Evolutionary conservation across 2,888 invertebrate genomes (phyloP).

Genomic region (Hyalella azteca): DNA sequence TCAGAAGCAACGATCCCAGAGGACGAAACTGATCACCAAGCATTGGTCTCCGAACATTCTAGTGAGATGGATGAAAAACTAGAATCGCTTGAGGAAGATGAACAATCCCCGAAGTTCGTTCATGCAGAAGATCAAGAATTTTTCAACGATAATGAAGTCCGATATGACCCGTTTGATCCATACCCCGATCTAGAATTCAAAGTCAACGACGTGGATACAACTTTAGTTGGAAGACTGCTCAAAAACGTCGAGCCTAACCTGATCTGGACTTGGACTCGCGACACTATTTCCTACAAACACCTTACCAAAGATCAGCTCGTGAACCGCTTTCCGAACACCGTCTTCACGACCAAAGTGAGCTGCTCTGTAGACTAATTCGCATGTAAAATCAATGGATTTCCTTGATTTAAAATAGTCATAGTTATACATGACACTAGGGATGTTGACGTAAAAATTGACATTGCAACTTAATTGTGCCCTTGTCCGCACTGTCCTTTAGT

Average conservation of each 20-base stretch:
- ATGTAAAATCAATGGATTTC: too few relatives aligned
- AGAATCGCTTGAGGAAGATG: too few relatives aligned
- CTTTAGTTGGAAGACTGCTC: constrained; percentile 72
- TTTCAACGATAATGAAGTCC: neutral
- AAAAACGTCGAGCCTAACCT: constrained; percentile 83
- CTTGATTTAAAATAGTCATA: too few relatives aligned
- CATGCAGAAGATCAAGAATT: too few relatives aligned
- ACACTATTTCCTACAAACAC: constrained; percentile 62
- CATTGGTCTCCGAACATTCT: neutral
- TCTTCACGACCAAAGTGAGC: constrained; percentile 81
- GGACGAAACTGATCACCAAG: neutral
- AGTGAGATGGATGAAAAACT: too few relatives aligned
- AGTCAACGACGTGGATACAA: constrained; percentile 47
- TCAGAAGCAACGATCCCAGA: neutral
- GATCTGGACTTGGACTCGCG: constrained; percentile 86
- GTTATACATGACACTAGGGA: too few relatives aligned
- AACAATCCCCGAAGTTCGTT: too few relatives aligned
- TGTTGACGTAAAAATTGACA: too few relatives aligned
- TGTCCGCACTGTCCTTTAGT: too few relatives aligned
- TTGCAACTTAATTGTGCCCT: too few relatives aligned
- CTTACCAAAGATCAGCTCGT: constrained; percentile 73
- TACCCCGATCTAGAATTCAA: constrained; percentile 50
- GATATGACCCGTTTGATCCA: constrained; percentile 40
- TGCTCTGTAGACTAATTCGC: neutral
- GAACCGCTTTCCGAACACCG: constrained; percentile 82